phyloP scores from a whole-genome alignment of 2,888 invertebrate species.

The Tachina lurida region DNA sequence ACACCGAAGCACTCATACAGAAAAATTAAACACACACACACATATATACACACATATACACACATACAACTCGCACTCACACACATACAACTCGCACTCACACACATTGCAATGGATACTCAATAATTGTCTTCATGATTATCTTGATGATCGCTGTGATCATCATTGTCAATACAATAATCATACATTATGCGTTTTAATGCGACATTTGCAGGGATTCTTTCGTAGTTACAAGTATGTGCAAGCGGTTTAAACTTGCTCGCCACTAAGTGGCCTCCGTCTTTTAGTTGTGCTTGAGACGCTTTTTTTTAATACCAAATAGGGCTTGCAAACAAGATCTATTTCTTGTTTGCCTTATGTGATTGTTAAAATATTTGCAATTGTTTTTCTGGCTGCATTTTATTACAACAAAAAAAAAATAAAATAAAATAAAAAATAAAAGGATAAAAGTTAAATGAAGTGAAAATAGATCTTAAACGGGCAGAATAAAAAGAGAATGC shows the following conservation, averaged over 20 bases:
- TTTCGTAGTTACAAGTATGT: slow-evolving; percentile 1
- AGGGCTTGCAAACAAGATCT: slow-evolving; percentile 64
- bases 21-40: neutral
- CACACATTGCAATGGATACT: neutral
- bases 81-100: neutral
- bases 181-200: slow-evolving; percentile 45
- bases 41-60: neutral
- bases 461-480: slow-evolving; percentile 33
- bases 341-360: slow-evolving; percentile 65
- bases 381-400: slow-evolving; percentile 42
- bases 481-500: neutral
- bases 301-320: slow-evolving; percentile 56
- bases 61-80: neutral
- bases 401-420: neutral
- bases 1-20: neutral
- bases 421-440: too few species aligned
- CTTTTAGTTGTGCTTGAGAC: slow-evolving; percentile 13
- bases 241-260: slow-evolving; percentile 47
- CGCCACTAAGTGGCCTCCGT: slow-evolving; percentile 27
- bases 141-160: slow-evolving; percentile 35
- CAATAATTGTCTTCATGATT: slow-evolving; percentile 29
- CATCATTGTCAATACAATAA: slow-evolving; percentile 27
- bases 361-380: slow-evolving; percentile 71
- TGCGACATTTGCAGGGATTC: slow-evolving; percentile 40
- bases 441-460: slow-evolving; percentile 16